These are phyloP conservation scores for Spodoptera frugiperda DNA, from an alignment of 1,140 invertebrate genomes.

Conservation along the genomic window DNA sequence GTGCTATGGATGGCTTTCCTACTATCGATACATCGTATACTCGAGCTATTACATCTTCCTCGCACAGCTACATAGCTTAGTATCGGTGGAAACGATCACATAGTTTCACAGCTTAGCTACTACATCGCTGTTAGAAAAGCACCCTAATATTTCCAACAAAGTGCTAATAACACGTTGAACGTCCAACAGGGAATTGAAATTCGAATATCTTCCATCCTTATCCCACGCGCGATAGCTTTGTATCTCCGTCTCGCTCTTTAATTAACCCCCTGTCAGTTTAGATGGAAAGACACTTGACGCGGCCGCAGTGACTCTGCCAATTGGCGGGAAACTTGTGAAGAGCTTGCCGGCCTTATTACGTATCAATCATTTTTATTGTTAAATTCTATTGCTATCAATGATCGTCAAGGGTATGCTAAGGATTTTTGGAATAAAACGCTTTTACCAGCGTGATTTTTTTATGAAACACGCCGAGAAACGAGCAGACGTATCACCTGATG, in stretches of 20 bases:
- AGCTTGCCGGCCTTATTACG: slow-evolving; percentile 43
- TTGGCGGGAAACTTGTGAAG: slow-evolving; percentile 68
- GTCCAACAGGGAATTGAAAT: slow-evolving; percentile 54
- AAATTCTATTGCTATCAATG: background rate
- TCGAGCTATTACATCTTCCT: too few relatives aligned
- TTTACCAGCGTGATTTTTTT: too few relatives aligned
- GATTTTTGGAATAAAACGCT: too few relatives aligned
- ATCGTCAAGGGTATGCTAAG: background rate
- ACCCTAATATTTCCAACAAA: too few relatives aligned
- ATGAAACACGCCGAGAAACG: too few relatives aligned
- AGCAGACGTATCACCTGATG: too few relatives aligned
- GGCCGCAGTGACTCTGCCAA: slow-evolving; percentile 71
- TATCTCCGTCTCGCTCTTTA: slow-evolving; percentile 68
- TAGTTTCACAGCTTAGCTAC: too few relatives aligned
- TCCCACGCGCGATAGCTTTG: slow-evolving; percentile 8
- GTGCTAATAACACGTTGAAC: slow-evolving; percentile 28
- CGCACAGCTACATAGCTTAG: too few relatives aligned
- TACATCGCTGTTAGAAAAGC: too few relatives aligned
- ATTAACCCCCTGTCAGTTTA: slow-evolving; percentile 73
- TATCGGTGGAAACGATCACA: too few relatives aligned
- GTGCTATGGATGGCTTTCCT: too few relatives aligned
- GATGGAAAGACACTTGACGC: slow-evolving; percentile 73
- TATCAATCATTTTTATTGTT: background rate
- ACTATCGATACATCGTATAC: too few relatives aligned
- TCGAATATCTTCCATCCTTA: slow-evolving; percentile 42